phyloP scores from a whole-genome alignment of 2,888 invertebrate species.

The Tanytarsus gracilentus region DNA sequence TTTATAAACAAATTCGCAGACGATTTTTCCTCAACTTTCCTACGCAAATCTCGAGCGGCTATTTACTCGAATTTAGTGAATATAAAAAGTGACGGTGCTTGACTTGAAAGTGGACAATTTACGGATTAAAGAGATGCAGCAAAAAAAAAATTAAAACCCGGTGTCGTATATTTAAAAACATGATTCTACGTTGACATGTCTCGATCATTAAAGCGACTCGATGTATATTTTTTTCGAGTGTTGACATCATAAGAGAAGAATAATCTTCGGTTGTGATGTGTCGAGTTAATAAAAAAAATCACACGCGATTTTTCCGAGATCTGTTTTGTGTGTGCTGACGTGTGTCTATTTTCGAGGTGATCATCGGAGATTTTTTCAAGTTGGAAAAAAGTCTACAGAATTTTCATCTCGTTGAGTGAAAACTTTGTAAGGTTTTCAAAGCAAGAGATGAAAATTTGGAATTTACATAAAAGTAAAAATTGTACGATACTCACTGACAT shows the following conservation, averaged over 20 bases:
- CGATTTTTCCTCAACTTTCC: constrained; percentile 8
- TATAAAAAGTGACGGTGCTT: not conserved
- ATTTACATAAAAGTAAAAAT: too few relatives aligned
- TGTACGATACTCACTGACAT: constrained; percentile 25
- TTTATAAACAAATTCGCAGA: constrained; percentile 18
- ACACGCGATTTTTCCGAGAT: too few relatives aligned
- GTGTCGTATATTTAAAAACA: constrained; percentile 4
- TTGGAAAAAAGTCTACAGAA: too few relatives aligned
- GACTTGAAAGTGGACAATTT: not conserved
- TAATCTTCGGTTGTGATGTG: too few relatives aligned
- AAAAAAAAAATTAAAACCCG: not conserved
- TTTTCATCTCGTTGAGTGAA: too few relatives aligned
- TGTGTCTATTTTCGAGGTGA: too few relatives aligned
- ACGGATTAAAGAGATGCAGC: not conserved
- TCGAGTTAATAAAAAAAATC: too few relatives aligned
- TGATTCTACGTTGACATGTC: constrained; percentile 2
- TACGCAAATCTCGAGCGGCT: not conserved
- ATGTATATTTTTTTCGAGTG: not conserved
- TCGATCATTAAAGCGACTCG: not conserved
- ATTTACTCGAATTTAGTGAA: not conserved
- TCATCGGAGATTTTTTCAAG: too few relatives aligned
- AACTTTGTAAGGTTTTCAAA: too few relatives aligned
- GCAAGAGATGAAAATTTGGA: too few relatives aligned
- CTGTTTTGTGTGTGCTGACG: too few relatives aligned
- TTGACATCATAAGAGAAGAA: not conserved